Conservation (phyloP, 1,140 invertebrate species). For the Ooceraea biroi region DNA sequence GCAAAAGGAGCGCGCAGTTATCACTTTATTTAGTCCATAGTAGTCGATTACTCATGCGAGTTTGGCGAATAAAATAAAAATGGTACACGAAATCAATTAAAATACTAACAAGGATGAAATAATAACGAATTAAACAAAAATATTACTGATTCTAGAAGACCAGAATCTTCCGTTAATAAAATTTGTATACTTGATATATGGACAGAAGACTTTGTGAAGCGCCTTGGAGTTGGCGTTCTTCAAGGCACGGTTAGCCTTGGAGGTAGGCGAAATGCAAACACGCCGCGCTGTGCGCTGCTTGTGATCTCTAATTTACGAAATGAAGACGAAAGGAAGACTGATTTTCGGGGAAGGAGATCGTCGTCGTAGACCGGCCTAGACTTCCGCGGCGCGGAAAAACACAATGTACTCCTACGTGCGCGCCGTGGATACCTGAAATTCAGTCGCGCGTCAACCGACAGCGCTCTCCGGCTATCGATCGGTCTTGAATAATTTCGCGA, state of each 20-base stretch:
- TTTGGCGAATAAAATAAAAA: too few species aligned
- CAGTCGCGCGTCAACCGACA: constrained; percentile 79
- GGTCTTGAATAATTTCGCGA: constrained; percentile 84
- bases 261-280: not conserved
- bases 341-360: not conserved
- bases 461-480: constrained; percentile 81
- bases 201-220: too few species aligned
- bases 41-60: too few species aligned
- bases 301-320: constrained; percentile 37
- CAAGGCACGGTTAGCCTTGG: not conserved
- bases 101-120: too few species aligned
- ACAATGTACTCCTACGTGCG: constrained; percentile 61
- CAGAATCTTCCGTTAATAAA: too few species aligned
- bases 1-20: too few species aligned
- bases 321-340: not conserved
- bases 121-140: too few species aligned
- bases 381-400: constrained; percentile 67
- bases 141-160: too few species aligned
- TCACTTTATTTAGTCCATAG: too few species aligned
- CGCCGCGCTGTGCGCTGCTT: not conserved
- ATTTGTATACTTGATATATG: too few species aligned
- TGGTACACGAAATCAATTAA: constrained; percentile 37
- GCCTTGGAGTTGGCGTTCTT: too few species aligned
- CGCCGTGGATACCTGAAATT: constrained; percentile 76
- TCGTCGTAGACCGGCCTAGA: not conserved